Conservation (phyloP, 2,113 vertebrate species). For the Paracanthobrama guichenoti region DNA sequence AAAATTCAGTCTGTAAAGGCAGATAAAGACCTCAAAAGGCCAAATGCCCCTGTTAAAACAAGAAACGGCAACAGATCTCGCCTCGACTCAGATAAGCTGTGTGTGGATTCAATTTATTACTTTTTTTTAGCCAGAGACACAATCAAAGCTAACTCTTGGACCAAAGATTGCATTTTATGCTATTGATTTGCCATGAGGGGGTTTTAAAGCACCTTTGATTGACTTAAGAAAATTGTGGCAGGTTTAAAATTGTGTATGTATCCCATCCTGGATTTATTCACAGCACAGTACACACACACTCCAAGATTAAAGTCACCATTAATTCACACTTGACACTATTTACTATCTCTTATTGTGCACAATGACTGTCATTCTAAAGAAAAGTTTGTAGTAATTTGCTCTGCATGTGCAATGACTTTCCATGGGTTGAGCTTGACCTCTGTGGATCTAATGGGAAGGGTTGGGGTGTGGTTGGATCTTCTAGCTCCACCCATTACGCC, state of each 20-base stretch:
- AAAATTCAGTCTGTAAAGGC: conserved; percentile 26
- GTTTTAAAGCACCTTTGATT: conserved; percentile 20
- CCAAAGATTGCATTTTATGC: conserved; percentile 14
- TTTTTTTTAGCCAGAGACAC: neutral
- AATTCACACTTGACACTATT: neutral
- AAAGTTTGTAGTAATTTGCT: neutral
- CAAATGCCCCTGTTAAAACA: conserved; percentile 32
- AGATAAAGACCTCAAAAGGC: conserved; percentile 36
- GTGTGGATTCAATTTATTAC: conserved; percentile 40
- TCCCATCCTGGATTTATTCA: no score
- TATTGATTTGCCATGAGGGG: conserved; percentile 18
- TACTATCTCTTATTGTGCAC: neutral
- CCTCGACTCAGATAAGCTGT: conserved; percentile 32
- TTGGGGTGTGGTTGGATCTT: no score
- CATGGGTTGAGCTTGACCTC: no score
- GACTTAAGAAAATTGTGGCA: conserved; percentile 3
- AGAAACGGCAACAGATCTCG: conserved; percentile 35
- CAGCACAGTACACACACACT: neutral
- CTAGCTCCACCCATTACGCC: no score
- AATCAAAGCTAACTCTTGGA: conserved; percentile 1
- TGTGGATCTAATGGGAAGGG: no score
- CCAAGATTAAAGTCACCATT: neutral
- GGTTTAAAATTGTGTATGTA: conserved; percentile 15
- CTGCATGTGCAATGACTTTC: neutral
- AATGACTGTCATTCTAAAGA: neutral